phyloP scores from a whole-genome alignment of 1,140 invertebrate species.

The Chymomyza costata region DNA sequence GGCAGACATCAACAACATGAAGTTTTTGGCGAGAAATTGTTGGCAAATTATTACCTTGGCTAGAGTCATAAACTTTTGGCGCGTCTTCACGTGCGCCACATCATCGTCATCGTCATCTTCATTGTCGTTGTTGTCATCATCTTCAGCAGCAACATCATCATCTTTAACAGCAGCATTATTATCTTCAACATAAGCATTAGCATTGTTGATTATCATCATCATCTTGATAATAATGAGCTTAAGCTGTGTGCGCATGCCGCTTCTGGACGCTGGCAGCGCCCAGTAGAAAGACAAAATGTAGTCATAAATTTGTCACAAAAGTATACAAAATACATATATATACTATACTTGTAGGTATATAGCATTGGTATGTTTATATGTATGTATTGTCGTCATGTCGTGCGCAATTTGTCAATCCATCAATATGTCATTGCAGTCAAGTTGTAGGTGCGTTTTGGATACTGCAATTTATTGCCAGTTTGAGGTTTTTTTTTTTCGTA shows the following conservation, averaged over 20 bases:
- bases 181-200: neutral
- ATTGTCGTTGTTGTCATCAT: conserved; percentile 20
- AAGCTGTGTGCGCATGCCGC: neutral
- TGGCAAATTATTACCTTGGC: conserved; percentile 70
- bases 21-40: conserved; percentile 42
- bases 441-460: conserved; percentile 36
- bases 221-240: neutral
- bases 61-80: conserved; percentile 63
- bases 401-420: conserved; percentile 65
- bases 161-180: neutral
- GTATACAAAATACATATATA: conserved; percentile 29
- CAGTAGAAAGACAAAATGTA: conserved; percentile 37
- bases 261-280: neutral
- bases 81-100: conserved; percentile 63
- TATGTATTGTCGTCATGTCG: conserved; percentile 9
- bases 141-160: neutral
- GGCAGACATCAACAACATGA: conserved; percentile 19
- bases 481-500: conserved; percentile 12
- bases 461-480: conserved; percentile 48
- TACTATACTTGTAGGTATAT: too few relatives aligned
- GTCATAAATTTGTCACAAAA: conserved; percentile 70
- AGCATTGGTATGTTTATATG: neutral
- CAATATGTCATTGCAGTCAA: conserved; percentile 65
- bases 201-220: neutral
- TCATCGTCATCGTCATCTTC: conserved; percentile 39